Evolutionary conservation across 2,113 vertebrate species (phyloP), one percentile per base, ranked within the genome.

Genomic region (Oenanthe melanoleuca): DNA sequence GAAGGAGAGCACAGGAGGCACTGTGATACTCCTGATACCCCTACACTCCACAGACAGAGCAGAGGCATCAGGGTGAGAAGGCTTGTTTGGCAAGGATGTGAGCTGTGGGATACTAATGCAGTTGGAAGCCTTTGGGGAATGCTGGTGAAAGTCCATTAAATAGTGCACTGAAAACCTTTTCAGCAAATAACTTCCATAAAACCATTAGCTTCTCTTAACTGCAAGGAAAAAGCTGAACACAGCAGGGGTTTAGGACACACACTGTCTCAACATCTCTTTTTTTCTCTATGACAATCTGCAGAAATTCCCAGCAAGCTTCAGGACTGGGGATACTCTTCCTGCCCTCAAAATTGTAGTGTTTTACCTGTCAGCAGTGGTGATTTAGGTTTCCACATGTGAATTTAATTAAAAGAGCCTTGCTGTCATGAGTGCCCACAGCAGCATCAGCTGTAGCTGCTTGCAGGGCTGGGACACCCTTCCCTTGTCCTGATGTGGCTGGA

Each of bases 161-260:
- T 71, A 83, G 50, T n/a, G 64, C 69, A 83, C 59, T 56, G 60
- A 60, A 77, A 78, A 55, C 65, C 29, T 95, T 92, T 84, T 49
- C 77, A 92, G 56, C 60, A 91, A 96, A 95, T 80, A 96, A 42
- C 64, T 57, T 52, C 79, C 71, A 72, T 53, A 72, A 93, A 87
- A 38, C 42, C 88, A 86, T 94, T 86, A 88, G 44, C 80, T 80
- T 52, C 53, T 31, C 49, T 55, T 90, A 89, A 92, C 24, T 90
- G 87, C 72, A 63, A 72, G 85, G 70, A 45, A 86, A 92, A 89
- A 47, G 28, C 63, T 87, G 63, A 71, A 21, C 49, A 11, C 95
- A 81, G 91, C 44, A 8, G 90, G 94, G 72, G 59, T 59, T 86
- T 61, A 59, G 86, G 90, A 95, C 34, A 82, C 28, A 12, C 53